Conservation (phyloP, 1,140 invertebrate species). For the Glossosoma conforme region DNA sequence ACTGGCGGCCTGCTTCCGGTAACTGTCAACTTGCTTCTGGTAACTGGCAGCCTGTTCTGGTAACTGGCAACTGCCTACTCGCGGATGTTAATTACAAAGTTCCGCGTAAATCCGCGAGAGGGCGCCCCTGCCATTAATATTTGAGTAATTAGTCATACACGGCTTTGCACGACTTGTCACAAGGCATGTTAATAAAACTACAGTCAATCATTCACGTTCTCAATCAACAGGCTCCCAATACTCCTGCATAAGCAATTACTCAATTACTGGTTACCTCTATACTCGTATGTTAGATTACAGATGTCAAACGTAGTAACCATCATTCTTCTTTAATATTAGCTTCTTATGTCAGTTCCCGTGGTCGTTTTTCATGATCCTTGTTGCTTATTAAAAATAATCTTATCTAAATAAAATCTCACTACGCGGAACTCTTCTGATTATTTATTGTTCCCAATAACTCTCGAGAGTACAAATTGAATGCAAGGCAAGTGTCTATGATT, state of each 20-base stretch:
- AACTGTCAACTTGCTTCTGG: background rate
- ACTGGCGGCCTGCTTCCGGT: background rate
- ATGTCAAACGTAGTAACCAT: no score
- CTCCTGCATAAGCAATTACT: background rate
- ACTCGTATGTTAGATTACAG: background rate
- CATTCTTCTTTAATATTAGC: no score
- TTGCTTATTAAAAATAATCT: no score
- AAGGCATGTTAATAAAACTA: constrained; percentile 27
- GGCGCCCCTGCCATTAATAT: constrained; percentile 13
- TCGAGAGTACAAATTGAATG: no score
- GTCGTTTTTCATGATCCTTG: no score
- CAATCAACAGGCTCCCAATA: background rate
- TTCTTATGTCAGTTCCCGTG: no score
- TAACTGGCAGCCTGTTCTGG: background rate
- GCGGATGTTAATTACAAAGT: constrained; percentile 27
- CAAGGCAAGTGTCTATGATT: no score
- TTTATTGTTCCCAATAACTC: no score
- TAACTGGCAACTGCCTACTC: background rate
- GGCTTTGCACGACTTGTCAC: constrained; percentile 21
- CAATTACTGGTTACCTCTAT: background rate
- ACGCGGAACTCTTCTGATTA: no score
- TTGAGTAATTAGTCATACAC: constrained; percentile 25
- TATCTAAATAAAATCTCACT: no score
- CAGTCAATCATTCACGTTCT: background rate
- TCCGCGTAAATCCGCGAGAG: constrained; percentile 16